Evolutionary conservation across 2,797 vertebrate genomes (phyloP).

Genomic region (Clarias pachynema): DNA sequence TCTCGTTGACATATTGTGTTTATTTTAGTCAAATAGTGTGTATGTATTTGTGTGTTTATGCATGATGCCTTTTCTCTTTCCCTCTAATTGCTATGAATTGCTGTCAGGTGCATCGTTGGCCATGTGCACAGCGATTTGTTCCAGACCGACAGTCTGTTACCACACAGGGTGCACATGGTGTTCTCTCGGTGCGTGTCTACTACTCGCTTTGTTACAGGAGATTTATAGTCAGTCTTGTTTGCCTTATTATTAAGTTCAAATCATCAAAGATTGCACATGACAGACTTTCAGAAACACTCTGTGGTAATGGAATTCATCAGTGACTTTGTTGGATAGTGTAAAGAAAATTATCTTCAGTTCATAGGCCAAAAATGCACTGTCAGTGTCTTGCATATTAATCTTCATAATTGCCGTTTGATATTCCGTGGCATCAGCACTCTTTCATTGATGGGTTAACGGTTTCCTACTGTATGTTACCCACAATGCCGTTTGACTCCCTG

Average conservation of each 20-base stretch:
- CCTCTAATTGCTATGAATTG: constrained; percentile 29
- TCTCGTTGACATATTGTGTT: background rate
- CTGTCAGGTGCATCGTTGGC: constrained; percentile 26
- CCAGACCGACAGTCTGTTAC: constrained; percentile 7
- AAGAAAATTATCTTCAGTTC: constrained; percentile 7
- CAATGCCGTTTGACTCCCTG: background rate
- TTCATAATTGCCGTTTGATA: background rate
- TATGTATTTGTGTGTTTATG: background rate
- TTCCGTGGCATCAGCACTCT: background rate
- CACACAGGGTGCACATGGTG: background rate
- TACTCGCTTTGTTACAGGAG: background rate
- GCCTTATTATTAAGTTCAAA: constrained; percentile 8
- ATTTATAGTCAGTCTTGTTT: constrained; percentile 1
- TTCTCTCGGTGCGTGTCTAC: background rate
- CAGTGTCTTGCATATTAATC: background rate
- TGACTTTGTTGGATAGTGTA: background rate
- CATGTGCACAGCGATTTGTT: constrained; percentile 21
- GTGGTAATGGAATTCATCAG: background rate
- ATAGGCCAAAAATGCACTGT: background rate
- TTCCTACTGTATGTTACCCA: background rate
- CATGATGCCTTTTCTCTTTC: constrained; percentile 9
- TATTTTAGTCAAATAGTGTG: background rate
- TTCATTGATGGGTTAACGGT: background rate
- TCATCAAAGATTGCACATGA: background rate
- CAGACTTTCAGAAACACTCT: constrained; percentile 10